Conservation (phyloP, 2,797 vertebrate genomes). For the Pangasius macronema region DNA sequence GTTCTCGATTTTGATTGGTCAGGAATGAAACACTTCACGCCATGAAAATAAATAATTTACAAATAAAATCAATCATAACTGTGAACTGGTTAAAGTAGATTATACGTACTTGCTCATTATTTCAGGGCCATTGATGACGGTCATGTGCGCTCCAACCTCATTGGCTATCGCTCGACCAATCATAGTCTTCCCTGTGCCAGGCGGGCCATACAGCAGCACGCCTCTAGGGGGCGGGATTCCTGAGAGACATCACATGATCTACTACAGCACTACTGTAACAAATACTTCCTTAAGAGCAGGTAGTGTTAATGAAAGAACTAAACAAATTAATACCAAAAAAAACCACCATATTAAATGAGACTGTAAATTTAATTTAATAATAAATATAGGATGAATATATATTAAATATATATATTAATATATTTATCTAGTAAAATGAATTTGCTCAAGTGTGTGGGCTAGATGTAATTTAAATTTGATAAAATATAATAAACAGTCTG, state of each 20-base stretch:
- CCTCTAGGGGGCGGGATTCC: constrained; percentile 90
- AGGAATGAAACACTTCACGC: neutral
- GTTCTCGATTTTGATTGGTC: neutral
- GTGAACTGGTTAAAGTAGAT: neutral
- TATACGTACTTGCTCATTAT: constrained; percentile 93
- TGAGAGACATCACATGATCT: constrained; percentile 61
- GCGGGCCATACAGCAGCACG: constrained; percentile 90
- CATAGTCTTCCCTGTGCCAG: constrained; percentile 96
- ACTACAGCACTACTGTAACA: neutral
- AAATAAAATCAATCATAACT: neutral
- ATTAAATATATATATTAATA: no score
- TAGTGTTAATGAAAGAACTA: neutral
- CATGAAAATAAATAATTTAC: neutral
- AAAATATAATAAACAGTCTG: neutral
- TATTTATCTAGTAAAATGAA: neutral
- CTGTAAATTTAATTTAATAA: neutral
- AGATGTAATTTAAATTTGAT: neutral
- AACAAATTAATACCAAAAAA: neutral
- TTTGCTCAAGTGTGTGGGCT: neutral
- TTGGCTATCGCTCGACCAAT: constrained; percentile 91
- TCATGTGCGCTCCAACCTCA: constrained; percentile 88
- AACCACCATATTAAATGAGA: neutral
- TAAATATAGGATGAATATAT: neutral
- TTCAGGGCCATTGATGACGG: constrained; percentile 93
- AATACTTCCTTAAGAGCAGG: neutral